These are phyloP conservation scores for Haliclona indistincta DNA, from an alignment of 37 sponge, comb jelly and placozoan species.

Conservation along the genomic window DNA sequence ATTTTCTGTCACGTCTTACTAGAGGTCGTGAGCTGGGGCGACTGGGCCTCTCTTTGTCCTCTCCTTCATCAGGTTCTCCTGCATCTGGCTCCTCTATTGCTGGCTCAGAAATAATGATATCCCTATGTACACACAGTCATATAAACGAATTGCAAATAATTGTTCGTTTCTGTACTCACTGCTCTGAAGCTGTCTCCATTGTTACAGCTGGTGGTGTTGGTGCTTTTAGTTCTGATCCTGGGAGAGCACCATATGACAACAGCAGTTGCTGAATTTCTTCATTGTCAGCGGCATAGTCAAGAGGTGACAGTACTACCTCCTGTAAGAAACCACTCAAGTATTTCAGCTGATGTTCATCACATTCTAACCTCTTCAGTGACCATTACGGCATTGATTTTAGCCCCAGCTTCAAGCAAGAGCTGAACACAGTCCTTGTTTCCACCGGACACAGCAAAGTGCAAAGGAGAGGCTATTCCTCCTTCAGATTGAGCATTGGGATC, in stretches of 20 bases:
- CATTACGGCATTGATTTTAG: constrained; percentile 57
- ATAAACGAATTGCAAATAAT: no score
- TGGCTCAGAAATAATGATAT: no score
- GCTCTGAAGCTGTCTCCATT: neutral
- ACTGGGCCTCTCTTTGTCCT: constrained; percentile 2
- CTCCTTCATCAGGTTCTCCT: neutral
- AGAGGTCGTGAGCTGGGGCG: no score
- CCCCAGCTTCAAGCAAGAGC: constrained; percentile 49
- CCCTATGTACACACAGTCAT: no score
- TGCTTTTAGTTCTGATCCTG: constrained; percentile 5
- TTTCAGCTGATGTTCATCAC: neutral
- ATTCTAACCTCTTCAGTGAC: constrained; percentile 49
- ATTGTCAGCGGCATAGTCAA: constrained; percentile 33
- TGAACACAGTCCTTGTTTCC: constrained; percentile 45
- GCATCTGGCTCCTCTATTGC: neutral
- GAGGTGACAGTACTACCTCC: constrained; percentile 39
- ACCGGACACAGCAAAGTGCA: constrained; percentile 70
- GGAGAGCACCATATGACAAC: constrained; percentile 17
- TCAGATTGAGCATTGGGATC: constrained; percentile 9
- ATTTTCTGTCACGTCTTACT: no score
- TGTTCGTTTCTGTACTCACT: no score
- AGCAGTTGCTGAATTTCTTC: constrained; percentile 15
- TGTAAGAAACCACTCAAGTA: neutral
- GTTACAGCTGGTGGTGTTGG: neutral
- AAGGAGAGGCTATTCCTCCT: constrained; percentile 34